Evolutionary conservation across 2,113 vertebrate species (phyloP).

Genomic region (Varanus salvator): DNA sequence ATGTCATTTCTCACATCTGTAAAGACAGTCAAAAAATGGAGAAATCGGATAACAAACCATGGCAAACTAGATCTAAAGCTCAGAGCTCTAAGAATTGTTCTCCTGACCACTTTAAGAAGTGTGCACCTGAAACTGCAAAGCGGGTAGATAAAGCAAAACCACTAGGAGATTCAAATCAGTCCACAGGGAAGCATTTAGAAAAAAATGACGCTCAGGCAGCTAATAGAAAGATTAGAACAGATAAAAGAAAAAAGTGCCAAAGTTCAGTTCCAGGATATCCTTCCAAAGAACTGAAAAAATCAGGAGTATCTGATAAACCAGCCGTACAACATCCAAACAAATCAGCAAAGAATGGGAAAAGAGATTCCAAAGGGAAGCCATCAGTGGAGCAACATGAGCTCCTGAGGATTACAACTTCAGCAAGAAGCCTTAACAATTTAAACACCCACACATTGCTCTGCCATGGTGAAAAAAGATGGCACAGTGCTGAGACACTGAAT

Average conservation of each 20-base stretch:
- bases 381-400: constrained; percentile 63
- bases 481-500: constrained; percentile 82
- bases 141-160: constrained; percentile 65
- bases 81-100: constrained; percentile 51
- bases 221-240: constrained; percentile 42
- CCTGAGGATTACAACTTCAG: constrained; percentile 76
- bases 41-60: constrained; percentile 42
- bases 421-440: constrained; percentile 80
- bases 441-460: constrained; percentile 48
- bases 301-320: constrained; percentile 72
- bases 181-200: constrained; percentile 52
- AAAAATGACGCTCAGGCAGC: constrained; percentile 62
- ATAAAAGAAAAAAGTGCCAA: constrained; percentile 49
- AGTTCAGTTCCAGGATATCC: constrained; percentile 55
- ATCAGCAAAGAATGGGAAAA: constrained; percentile 66
- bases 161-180: constrained; percentile 45
- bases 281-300: constrained; percentile 50
- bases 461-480: constrained; percentile 75
- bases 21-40: constrained; percentile 58
- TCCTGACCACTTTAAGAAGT: constrained; percentile 56
- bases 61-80: constrained; percentile 41
- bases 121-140: constrained; percentile 53
- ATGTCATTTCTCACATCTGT: constrained; percentile 52
- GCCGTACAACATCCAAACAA: constrained; percentile 60
- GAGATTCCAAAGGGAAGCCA: constrained; percentile 58